A percentile compares a stretch with the other conserved stretches of the same genome.
Conservation (phyloP, 1,140 invertebrate genomes). For the Drosophila carrolli region DNA sequence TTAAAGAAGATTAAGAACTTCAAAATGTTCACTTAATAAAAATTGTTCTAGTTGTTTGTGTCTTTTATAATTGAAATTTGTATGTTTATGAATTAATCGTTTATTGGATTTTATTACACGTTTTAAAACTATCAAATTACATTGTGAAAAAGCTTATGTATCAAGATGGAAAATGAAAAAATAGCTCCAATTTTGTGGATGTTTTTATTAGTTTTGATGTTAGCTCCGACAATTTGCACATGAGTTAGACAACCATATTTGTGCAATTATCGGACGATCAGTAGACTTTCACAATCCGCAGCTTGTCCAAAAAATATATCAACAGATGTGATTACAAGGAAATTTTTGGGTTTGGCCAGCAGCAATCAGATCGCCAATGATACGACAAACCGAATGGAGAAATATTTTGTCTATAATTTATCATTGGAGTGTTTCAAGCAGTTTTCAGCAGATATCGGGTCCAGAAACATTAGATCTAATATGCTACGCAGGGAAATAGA, state of each 20-base stretch:
- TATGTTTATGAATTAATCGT: no score
- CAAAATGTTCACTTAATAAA: no score
- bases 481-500: slow-evolving; percentile 44
- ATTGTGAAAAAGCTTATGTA: not conserved
- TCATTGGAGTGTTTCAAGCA: slow-evolving; percentile 9
- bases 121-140: slow-evolving; percentile 2
- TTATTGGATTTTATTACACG: no score
- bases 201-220: slow-evolving; percentile 1
- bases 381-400: slow-evolving; percentile 20
- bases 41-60: no score
- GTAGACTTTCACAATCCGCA: slow-evolving; percentile 31
- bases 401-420: slow-evolving; percentile 35
- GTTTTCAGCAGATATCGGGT: slow-evolving; percentile 15
- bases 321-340: slow-evolving; percentile 30
- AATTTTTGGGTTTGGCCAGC: slow-evolving; percentile 16
- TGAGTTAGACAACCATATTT: slow-evolving; percentile 11
- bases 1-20: no score
- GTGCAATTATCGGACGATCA: slow-evolving; percentile 35
- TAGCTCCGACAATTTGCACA: slow-evolving; percentile 11
- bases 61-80: no score
- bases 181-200: not conserved
- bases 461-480: slow-evolving; percentile 51
- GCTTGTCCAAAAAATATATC: slow-evolving; percentile 7
- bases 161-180: slow-evolving; percentile 2
- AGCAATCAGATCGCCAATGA: slow-evolving; percentile 2